Conservation (phyloP, 1,140 invertebrate genomes). For the Pseudomyrmex pallidus region DNA sequence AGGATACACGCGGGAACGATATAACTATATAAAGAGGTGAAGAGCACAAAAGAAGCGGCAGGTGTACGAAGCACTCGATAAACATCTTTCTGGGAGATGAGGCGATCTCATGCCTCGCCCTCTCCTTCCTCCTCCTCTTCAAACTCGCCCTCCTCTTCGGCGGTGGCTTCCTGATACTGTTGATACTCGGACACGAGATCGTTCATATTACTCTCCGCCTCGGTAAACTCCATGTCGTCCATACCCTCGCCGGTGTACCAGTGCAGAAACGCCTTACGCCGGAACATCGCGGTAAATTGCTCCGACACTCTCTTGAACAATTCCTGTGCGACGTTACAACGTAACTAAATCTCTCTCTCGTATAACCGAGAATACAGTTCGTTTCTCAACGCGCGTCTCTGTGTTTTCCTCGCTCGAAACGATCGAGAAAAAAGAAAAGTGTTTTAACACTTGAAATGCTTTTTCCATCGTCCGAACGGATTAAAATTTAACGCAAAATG, state of each 20-base stretch:
- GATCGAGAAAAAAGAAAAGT: too few species aligned
- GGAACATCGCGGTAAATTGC: constrained; percentile 94
- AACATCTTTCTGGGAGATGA: constrained; percentile 47
- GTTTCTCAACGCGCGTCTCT: too few species aligned
- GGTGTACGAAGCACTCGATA: constrained; percentile 52
- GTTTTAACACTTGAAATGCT: too few species aligned
- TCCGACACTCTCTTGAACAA: constrained; percentile 94
- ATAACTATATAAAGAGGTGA: constrained; percentile 34
- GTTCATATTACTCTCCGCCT: constrained; percentile 94
- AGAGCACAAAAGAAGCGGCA: constrained; percentile 33
- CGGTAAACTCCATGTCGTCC: constrained; percentile 93
- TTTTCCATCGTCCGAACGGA: too few species aligned
- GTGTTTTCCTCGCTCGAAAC: too few species aligned
- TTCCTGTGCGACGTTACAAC: constrained; percentile 81
- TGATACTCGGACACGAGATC: constrained; percentile 96
- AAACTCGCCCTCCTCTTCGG: constrained; percentile 91
- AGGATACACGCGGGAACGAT: constrained; percentile 34
- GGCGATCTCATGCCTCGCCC: constrained; percentile 73
- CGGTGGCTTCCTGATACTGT: constrained; percentile 95
- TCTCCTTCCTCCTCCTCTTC: constrained; percentile 90
- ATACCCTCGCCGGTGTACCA: constrained; percentile 97
- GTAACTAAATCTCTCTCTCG: not conserved
- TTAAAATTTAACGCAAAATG: too few species aligned
- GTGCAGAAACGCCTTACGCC: constrained; percentile 95
- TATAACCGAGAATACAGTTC: too few species aligned